A percentile compares a stretch with the other conserved stretches of the same genome.
phyloP scores from a whole-genome alignment of 2,888 invertebrate species.

The Lutraria lutraria region DNA sequence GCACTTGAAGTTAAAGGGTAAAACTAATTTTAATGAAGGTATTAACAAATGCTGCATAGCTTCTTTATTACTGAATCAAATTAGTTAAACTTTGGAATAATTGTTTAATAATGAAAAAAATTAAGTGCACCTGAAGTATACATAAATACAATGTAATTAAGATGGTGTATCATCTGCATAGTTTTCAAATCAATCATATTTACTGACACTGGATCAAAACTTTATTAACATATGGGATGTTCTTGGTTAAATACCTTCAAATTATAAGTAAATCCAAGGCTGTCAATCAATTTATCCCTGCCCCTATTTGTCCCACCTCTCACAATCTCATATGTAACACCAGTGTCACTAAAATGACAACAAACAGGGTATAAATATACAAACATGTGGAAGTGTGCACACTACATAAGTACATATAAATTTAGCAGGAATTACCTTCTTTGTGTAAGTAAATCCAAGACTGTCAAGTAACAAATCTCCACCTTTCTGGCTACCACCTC shows the following conservation, averaged over 20 bases:
- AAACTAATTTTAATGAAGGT: too few relatives aligned
- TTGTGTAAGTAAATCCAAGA: slow-evolving; percentile 64
- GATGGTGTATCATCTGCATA: too few relatives aligned
- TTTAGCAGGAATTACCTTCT: slow-evolving; percentile 38
- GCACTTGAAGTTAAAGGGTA: too few relatives aligned
- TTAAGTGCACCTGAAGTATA: too few relatives aligned
- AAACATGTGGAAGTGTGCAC: background rate
- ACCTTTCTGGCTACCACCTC: slow-evolving; percentile 64
- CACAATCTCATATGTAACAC: slow-evolving; percentile 65
- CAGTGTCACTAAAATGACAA: slow-evolving; percentile 51
- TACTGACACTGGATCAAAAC: too few relatives aligned
- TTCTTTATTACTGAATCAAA: too few relatives aligned
- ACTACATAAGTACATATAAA: background rate
- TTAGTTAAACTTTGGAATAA: too few relatives aligned
- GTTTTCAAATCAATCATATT: too few relatives aligned
- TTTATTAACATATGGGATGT: background rate
- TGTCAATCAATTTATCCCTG: slow-evolving; percentile 66
- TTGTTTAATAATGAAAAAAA: too few relatives aligned
- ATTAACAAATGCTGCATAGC: too few relatives aligned
- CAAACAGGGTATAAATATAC: background rate
- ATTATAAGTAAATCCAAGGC: slow-evolving; percentile 68
- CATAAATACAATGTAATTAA: too few relatives aligned
- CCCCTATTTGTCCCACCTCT: slow-evolving; percentile 66
- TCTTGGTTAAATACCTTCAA: slow-evolving; percentile 58
- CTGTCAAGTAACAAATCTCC: slow-evolving; percentile 65